Evolutionary conservation across 2,888 invertebrate species (phyloP).

Genomic region (Galerucella calmariensis): DNA sequence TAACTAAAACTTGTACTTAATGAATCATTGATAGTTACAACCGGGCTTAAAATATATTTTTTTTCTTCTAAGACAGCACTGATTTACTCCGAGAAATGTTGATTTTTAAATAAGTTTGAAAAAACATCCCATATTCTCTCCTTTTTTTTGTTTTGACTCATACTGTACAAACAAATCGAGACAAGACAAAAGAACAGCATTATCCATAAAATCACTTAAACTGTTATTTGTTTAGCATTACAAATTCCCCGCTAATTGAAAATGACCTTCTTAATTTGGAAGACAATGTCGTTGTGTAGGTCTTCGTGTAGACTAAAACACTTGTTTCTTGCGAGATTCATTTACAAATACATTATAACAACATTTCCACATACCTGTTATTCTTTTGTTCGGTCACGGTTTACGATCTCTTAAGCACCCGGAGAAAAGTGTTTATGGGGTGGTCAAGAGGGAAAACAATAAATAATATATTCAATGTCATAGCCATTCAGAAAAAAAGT

Average conservation of each 20-base stretch:
- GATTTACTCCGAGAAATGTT: too few relatives aligned
- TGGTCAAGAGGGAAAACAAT: slow-evolving; percentile 3
- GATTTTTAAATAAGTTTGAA: too few relatives aligned
- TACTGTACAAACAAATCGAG: too few relatives aligned
- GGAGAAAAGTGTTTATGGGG: slow-evolving; percentile 20
- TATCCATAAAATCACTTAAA: slow-evolving; percentile 9
- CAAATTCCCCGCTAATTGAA: slow-evolving; percentile 29
- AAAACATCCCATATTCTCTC: too few relatives aligned
- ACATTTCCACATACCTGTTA: slow-evolving; percentile 26
- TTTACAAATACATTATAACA: not conserved
- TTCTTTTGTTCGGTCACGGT: slow-evolving; percentile 29
- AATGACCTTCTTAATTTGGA: slow-evolving; percentile 37
- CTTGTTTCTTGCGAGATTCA: slow-evolving; percentile 12
- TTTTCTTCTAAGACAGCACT: too few relatives aligned
- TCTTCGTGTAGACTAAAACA: slow-evolving; percentile 29
- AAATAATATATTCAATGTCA: not conserved
- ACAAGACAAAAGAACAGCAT: slow-evolving; percentile 9
- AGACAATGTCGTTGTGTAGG: slow-evolving; percentile 39
- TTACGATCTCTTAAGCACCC: slow-evolving; percentile 18
- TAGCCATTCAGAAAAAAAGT: not conserved
- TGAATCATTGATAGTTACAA: too few relatives aligned
- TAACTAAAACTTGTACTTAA: too few relatives aligned
- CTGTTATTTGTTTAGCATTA: slow-evolving; percentile 32
- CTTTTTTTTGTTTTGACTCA: too few relatives aligned
- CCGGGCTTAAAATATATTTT: too few relatives aligned